phyloP scores from a whole-genome alignment of 2,113 vertebrate genomes.

The Silurus asotus region DNA sequence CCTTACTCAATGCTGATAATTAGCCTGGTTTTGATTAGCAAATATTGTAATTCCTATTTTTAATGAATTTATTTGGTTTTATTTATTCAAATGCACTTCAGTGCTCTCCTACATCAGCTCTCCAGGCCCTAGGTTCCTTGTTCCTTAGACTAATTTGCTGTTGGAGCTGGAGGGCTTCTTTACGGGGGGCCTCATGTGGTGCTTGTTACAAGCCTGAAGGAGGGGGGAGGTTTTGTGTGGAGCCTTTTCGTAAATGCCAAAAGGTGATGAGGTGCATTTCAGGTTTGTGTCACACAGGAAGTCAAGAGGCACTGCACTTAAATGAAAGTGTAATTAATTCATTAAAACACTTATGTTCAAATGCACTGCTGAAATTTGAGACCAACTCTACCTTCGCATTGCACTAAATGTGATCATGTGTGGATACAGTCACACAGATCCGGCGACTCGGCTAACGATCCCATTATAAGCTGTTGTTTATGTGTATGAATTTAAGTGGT shows the following conservation, averaged over 20 bases:
- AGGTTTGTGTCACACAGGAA: slow-evolving; percentile 67
- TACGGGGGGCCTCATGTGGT: slow-evolving; percentile 81
- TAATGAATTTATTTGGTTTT: not conserved
- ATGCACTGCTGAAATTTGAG: slow-evolving; percentile 3
- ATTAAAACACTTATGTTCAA: slow-evolving; percentile 27
- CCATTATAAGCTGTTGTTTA: not conserved
- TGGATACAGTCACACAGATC: not conserved
- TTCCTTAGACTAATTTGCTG: slow-evolving; percentile 83
- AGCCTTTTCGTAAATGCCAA: slow-evolving; percentile 13
- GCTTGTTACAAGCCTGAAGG: slow-evolving; percentile 85
- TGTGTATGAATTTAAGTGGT: not conserved
- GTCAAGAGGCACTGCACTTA: not conserved
- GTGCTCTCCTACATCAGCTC: slow-evolving; percentile 59
- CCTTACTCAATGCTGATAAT: not conserved
- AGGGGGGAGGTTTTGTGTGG: slow-evolving; percentile 40
- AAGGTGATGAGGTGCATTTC: slow-evolving; percentile 31
- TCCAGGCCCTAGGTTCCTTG: slow-evolving; percentile 51
- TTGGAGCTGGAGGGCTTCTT: slow-evolving; percentile 84
- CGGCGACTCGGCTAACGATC: not conserved
- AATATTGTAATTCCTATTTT: not conserved
- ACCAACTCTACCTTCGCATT: not conserved
- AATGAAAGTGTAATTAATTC: slow-evolving; percentile 5
- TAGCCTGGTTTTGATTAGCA: not conserved
- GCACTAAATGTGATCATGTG: slow-evolving; percentile 17
- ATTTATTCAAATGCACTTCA: slow-evolving; percentile 28